Conservation (phyloP, 2,113 vertebrate genomes). For the Grammomys dolichurus region DNA sequence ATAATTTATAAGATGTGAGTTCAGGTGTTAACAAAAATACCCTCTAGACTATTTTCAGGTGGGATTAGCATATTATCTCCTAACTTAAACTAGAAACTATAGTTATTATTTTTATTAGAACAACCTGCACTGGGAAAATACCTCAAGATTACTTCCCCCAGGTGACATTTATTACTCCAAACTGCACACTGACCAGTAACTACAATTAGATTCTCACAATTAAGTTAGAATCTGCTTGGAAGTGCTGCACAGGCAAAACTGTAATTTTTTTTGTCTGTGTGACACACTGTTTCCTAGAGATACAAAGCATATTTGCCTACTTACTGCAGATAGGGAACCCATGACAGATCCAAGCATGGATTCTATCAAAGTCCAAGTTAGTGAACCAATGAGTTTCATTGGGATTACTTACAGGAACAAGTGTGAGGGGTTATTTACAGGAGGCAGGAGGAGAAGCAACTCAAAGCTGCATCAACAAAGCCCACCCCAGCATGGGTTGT, state of each 20-base stretch:
- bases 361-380: not conserved
- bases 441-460: not conserved
- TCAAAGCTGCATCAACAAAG: not conserved
- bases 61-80: not conserved
- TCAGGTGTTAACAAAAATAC: not conserved
- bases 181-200: not conserved
- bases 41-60: not conserved
- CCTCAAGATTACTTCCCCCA: not conserved
- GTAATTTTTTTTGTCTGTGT: not conserved
- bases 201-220: not conserved
- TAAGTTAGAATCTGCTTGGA: not conserved
- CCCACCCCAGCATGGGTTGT: not conserved
- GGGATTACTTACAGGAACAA: not conserved
- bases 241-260: not conserved
- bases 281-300: not conserved
- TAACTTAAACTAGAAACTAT: not conserved
- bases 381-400: not conserved
- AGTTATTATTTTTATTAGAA: not conserved
- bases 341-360: not conserved
- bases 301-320: not conserved
- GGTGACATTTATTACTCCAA: not conserved
- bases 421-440: not conserved
- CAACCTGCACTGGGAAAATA: not conserved
- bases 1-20: conserved; percentile 34
- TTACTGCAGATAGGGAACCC: not conserved